A percentile compares a stretch with the other conserved stretches of the same genome.
Conservation (phyloP, 2,113 vertebrate species). For the Bubo blakistoni region DNA sequence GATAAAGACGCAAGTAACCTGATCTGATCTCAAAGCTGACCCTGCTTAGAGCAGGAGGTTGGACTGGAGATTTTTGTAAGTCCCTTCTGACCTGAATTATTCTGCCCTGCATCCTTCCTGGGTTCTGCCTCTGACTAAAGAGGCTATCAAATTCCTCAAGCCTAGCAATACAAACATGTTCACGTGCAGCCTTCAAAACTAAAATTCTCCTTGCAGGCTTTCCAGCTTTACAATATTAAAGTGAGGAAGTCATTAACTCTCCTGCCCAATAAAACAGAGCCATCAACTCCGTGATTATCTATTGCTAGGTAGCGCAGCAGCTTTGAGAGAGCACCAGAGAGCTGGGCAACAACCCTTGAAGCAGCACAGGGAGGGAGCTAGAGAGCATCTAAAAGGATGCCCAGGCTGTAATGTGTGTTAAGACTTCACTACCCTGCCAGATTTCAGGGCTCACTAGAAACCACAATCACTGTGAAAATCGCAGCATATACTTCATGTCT, state of each 20-base stretch:
- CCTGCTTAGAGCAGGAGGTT: background rate
- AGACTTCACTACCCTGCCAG: background rate
- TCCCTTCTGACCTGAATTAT: background rate
- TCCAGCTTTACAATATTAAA: background rate
- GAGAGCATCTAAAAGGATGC: background rate
- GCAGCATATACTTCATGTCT: background rate
- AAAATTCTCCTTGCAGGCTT: background rate
- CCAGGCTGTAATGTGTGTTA: background rate
- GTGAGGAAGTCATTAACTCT: background rate
- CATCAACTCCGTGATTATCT: background rate
- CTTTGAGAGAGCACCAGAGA: background rate
- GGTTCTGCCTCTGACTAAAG: background rate
- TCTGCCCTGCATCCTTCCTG: background rate
- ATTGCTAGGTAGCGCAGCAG: background rate
- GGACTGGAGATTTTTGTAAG: background rate
- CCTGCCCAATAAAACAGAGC: background rate
- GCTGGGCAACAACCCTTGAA: background rate
- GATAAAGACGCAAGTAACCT: background rate
- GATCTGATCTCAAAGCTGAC: background rate
- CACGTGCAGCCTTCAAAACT: background rate
- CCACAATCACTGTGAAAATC: rapidly evolving
- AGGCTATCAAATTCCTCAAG: background rate
- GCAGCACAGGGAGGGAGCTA: background rate
- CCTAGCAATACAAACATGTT: background rate
- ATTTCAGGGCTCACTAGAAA: background rate